These are phyloP conservation scores for Antheraea pernyi DNA, from an alignment of 1,140 invertebrate species.

Conservation along the genomic window DNA sequence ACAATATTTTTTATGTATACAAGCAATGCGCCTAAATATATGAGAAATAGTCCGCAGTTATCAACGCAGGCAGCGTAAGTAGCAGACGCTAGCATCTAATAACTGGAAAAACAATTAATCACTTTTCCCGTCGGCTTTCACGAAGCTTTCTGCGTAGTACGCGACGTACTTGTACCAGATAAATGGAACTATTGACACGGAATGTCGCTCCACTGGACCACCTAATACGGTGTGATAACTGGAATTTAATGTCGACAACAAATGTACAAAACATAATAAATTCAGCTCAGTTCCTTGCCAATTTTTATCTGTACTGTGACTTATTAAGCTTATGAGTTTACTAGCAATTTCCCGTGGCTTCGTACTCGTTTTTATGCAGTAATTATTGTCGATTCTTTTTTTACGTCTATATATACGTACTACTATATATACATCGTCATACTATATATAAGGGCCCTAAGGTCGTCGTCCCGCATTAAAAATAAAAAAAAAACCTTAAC, in stretches of 20 bases:
- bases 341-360: no score
- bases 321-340: no score
- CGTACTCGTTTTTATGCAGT: no score
- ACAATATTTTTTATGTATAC: no score
- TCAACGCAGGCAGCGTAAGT: neutral
- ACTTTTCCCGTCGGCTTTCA: constrained; percentile 22
- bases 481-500: no score
- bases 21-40: no score
- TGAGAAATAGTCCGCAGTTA: neutral
- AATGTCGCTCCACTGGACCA: neutral
- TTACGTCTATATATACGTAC: no score
- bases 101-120: constrained; percentile 16
- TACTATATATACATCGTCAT: no score
- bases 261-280: neutral
- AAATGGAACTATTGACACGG: neutral
- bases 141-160: constrained; percentile 4
- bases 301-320: neutral
- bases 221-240: neutral
- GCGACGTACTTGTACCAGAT: neutral
- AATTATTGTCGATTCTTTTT: no score
- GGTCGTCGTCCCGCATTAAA: no score
- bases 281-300: neutral
- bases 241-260: neutral
- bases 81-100: neutral
- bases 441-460: no score